A percentile compares a stretch with the other conserved stretches of the same genome.
phyloP scores from a whole-genome alignment of 2,113 vertebrate species.

The Ailurus styani region DNA sequence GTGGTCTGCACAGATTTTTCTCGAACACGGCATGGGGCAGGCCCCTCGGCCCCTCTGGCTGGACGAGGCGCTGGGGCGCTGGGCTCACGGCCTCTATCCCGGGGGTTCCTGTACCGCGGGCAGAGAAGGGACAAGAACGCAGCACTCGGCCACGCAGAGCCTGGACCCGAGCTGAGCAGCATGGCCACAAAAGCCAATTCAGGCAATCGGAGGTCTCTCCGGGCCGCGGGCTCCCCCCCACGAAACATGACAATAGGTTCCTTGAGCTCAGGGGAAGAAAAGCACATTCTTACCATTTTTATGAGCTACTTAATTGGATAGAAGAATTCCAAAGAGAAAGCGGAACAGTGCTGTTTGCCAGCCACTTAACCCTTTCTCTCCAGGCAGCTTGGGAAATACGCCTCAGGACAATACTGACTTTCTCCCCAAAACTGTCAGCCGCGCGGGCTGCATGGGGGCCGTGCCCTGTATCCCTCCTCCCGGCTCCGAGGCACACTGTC shows the following conservation, averaged over 20 bases:
- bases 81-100: background rate
- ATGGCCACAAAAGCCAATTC: background rate
- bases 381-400: background rate
- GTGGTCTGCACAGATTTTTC: background rate
- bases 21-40: fast-evolving
- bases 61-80: fast-evolving
- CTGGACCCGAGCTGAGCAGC: fast-evolving
- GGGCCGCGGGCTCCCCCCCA: background rate
- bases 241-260: background rate
- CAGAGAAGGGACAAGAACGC: fast-evolving
- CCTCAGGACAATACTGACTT: background rate
- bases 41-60: background rate
- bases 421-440: background rate
- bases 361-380: background rate
- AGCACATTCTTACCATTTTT: slow-evolving; percentile 14
- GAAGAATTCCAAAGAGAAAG: background rate
- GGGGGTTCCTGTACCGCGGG: too few relatives aligned
- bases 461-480: background rate
- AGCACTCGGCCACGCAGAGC: background rate
- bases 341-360: background rate
- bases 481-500: background rate
- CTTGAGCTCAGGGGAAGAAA: slow-evolving; percentile 18
- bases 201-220: background rate
- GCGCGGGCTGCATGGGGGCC: background rate
- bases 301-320: background rate